These are phyloP conservation scores for Schizopygopsis pylzovi DNA, from an alignment of 2,797 vertebrate genomes.

Conservation along the genomic window DNA sequence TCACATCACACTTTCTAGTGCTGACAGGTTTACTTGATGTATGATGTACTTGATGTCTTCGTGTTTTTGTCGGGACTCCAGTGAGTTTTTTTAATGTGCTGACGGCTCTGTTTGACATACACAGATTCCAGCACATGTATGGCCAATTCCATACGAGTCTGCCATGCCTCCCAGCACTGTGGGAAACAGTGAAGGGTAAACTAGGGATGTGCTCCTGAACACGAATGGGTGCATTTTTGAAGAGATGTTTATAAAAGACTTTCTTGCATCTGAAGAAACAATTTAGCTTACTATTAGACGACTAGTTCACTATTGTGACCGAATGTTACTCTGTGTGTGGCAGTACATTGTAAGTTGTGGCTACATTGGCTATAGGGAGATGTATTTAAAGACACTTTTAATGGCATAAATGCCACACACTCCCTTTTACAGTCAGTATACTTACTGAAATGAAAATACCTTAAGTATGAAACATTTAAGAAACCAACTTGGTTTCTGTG, in stretches of 20 bases:
- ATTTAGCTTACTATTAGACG: neutral
- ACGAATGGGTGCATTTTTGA: neutral
- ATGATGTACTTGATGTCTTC: neutral
- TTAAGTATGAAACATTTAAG: neutral
- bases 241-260: neutral
- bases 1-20: neutral
- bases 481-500: conserved; percentile 22
- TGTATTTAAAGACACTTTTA: conserved; percentile 25
- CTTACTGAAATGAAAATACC: conserved; percentile 24
- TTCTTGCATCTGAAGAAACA: neutral
- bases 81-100: conserved; percentile 2
- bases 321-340: neutral
- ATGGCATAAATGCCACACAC: conserved; percentile 11
- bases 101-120: neutral
- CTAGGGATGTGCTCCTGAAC: neutral
- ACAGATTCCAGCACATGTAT: conserved; percentile 21
- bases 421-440: conserved; percentile 21
- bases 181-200: neutral
- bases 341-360: conserved; percentile 1
- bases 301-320: neutral
- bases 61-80: neutral
- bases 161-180: neutral
- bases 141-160: conserved; percentile 13
- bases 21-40: conserved; percentile 29
- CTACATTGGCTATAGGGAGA: neutral